Base-by-base conservation (phyloP, 1,140 invertebrate genomes). In the Ceratina japonica region DNA sequence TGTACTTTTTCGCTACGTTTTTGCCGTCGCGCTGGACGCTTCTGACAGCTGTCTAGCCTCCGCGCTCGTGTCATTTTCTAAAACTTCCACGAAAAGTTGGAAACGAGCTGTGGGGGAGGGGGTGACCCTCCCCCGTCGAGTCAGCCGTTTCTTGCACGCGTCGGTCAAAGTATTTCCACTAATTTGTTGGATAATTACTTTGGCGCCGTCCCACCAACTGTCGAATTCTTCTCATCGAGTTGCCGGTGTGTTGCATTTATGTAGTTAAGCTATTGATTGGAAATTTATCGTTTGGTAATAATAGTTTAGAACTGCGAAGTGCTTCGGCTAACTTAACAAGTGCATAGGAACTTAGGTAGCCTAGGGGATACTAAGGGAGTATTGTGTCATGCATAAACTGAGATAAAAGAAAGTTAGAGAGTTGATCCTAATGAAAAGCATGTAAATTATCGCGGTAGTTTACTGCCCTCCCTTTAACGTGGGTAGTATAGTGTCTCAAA, bases 1-100 rank as follows among this genome's bases (percentile, higher is more conserved):
- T 31, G 2, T 75, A 24, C 64, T 51, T 61, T 84, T 84, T 79
- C 70, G 15, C n/a, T 27, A 56, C 52, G 79, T 79, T 73, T 59
- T 77, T 80, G 8, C 20, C 4, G 4, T 4, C 27, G 27, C 61
- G 52, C 12, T 66, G 63, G 54, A 0, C 64, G 54, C 65, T 24
- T 49, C 27, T 54, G 51, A 27, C 65, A 76, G 44, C 31, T 22
- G 22, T 68, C 58, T 76, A n/a, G 65, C 2, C 22, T 18, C 12
- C 2, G 13, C 24, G 2, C 4, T 66, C 63, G n/a, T 18, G 37
- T 61, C 54, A 31, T 22, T 65, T 49, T 68, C n/a, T 5, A 3
- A 44, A n/a, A 18, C 5, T 37, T 62, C 75, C 16, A 37, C 22
- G 22, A 31, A 18, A 8, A 61, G 7, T 18, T 27, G 2, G 52